These are phyloP conservation scores for Cryptotis parvus DNA, from an alignment of 2,113 vertebrate genomes.

Conservation along the genomic window DNA sequence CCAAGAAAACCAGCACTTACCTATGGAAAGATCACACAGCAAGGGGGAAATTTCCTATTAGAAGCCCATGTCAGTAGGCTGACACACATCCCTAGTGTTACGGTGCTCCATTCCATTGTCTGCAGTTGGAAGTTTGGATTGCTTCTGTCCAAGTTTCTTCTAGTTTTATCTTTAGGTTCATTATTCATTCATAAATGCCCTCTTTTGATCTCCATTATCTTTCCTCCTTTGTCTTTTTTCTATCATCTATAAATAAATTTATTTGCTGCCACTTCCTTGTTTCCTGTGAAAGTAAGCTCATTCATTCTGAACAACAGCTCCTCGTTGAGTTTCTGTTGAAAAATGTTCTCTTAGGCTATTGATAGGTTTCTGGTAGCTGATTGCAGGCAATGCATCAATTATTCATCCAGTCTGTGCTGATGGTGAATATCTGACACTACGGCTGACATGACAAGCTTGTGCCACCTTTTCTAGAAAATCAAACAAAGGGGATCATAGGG, in stretches of 20 bases:
- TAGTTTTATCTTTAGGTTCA: background rate
- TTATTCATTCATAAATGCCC: background rate
- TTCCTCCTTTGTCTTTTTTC: background rate
- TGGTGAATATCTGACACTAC: background rate
- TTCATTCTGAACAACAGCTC: background rate
- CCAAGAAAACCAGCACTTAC: background rate
- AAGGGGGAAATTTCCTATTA: background rate
- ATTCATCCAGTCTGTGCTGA: background rate
- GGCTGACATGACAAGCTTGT: background rate
- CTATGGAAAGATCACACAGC: slow-evolving; percentile 25
- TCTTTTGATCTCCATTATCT: background rate
- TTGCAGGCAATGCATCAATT: too few relatives aligned
- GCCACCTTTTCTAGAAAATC: slow-evolving; percentile 18
- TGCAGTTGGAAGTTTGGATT: background rate
- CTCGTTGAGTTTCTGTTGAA: background rate
- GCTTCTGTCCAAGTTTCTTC: background rate
- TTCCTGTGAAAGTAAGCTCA: slow-evolving; percentile 35
- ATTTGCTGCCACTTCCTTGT: background rate
- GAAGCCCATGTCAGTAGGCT: background rate
- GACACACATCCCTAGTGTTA: background rate
- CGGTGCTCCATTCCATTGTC: background rate
- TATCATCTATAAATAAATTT: background rate
- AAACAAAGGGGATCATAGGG: background rate
- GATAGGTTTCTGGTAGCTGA: background rate
- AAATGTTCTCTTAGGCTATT: background rate